A percentile compares a stretch with the other conserved stretches of the same genome.
These are phyloP conservation scores for Piprites chloris DNA, from an alignment of 2,113 vertebrate species.

Conservation along the genomic window DNA sequence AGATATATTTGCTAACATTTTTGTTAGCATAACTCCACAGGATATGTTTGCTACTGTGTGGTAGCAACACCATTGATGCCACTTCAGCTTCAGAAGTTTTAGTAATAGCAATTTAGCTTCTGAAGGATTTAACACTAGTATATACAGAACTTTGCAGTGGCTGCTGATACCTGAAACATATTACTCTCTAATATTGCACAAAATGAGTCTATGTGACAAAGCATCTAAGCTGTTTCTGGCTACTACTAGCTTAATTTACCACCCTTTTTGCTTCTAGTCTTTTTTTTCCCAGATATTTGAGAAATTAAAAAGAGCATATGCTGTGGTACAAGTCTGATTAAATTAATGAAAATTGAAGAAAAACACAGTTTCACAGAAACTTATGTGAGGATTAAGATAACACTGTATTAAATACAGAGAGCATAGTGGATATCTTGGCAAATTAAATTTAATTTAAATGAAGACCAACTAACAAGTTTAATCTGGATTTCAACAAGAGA, in stretches of 20 bases:
- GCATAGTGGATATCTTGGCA: not conserved
- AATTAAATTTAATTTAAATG: not conserved
- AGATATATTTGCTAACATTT: not conserved
- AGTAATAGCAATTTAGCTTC: not conserved
- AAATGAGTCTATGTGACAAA: not conserved
- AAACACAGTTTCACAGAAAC: not conserved
- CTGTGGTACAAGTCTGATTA: not conserved
- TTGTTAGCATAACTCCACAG: not conserved
- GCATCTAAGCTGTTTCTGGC: not conserved
- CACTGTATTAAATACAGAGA: not conserved
- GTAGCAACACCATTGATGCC: not conserved
- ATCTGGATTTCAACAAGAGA: not conserved
- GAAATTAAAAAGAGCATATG: not conserved
- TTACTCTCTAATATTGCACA: not conserved
- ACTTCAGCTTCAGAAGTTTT: not conserved
- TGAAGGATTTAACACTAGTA: not conserved
- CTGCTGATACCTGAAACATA: not conserved
- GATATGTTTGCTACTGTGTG: not conserved
- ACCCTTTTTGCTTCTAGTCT: not conserved
- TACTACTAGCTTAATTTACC: not conserved
- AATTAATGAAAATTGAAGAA: not conserved
- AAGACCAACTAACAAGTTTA: not conserved
- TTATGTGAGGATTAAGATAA: not conserved
- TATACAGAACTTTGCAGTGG: not conserved
- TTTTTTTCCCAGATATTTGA: not conserved